These are phyloP conservation scores for Solen grandis DNA, from an alignment of 1,140 invertebrate genomes.

Conservation along the genomic window DNA sequence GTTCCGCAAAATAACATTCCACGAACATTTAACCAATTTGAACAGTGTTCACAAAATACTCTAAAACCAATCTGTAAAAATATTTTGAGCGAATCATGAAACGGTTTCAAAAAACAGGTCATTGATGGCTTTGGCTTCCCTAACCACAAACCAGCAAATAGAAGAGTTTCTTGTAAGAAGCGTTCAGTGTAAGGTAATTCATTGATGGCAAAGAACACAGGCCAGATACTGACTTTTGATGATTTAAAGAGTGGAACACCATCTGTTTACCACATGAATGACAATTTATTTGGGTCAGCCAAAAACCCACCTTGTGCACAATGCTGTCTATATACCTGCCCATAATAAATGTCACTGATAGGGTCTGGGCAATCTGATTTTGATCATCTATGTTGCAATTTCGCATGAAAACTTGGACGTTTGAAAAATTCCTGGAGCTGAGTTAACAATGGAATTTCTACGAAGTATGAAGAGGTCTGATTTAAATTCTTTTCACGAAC, in stretches of 20 bases:
- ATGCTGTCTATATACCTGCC: conserved; percentile 12
- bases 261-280: conserved; percentile 41
- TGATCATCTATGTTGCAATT: not conserved
- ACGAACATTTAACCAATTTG: not conserved
- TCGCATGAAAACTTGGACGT: conserved; percentile 11
- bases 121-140: conserved; percentile 32
- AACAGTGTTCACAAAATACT: conserved; percentile 27
- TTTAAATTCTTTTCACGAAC: not conserved
- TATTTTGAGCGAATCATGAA: conserved; percentile 21
- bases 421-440: conserved; percentile 26
- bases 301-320: conserved; percentile 19
- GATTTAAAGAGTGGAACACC: conserved; percentile 47
- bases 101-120: conserved; percentile 36
- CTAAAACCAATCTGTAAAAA: conserved; percentile 18
- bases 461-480: conserved; percentile 13
- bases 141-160: conserved; percentile 7
- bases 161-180: conserved; percentile 6
- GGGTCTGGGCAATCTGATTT: not conserved
- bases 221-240: conserved; percentile 43
- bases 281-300: conserved; percentile 13
- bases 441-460: conserved; percentile 34
- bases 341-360: conserved; percentile 47
- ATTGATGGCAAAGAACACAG: conserved; percentile 40
- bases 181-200: conserved; percentile 11
- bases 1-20: conserved; percentile 20